phyloP scores from a whole-genome alignment of 1,140 invertebrate genomes.

The Neodiprion virginianus region DNA sequence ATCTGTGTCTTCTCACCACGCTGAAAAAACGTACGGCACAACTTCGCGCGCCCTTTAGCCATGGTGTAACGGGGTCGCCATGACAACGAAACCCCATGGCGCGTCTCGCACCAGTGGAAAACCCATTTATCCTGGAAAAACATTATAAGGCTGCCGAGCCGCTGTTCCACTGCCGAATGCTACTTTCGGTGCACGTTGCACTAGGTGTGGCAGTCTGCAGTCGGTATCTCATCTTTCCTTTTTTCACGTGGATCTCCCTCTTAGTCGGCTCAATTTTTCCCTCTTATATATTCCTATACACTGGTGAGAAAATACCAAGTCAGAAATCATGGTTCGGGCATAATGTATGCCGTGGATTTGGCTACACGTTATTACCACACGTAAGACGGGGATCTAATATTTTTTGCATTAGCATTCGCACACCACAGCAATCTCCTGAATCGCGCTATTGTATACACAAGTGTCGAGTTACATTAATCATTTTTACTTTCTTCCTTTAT shows the following conservation, averaged over 20 bases:
- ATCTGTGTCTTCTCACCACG: constrained; percentile 19
- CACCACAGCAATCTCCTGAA: neutral
- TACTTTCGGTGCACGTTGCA: neutral
- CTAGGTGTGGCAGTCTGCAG: neutral
- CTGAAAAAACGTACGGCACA: constrained; percentile 25
- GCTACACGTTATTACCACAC: constrained; percentile 35
- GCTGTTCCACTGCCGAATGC: constrained; percentile 6
- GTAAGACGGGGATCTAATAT: constrained; percentile 27
- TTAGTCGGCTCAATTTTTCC: constrained; percentile 13
- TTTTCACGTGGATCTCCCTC: neutral
- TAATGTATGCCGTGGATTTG: neutral
- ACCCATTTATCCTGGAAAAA: constrained; percentile 62
- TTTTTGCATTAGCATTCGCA: constrained; percentile 19
- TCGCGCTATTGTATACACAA: too few species aligned
- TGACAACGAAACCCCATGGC: constrained; percentile 46
- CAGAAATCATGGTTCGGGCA: constrained; percentile 40
- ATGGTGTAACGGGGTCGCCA: constrained; percentile 60
- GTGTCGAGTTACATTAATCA: too few species aligned
- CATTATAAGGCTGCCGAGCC: constrained; percentile 55
- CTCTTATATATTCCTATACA: neutral
- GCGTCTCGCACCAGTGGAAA: constrained; percentile 46
- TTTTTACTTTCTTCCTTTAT: too few species aligned
- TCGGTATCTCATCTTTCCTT: neutral
- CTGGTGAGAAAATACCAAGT: constrained; percentile 49
- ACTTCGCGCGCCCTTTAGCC: constrained; percentile 50